A percentile compares a stretch with the other conserved stretches of the same genome.
These are phyloP conservation scores for Tachypleus tridentatus DNA, from an alignment of 1,140 invertebrate genomes.

Conservation along the genomic window DNA sequence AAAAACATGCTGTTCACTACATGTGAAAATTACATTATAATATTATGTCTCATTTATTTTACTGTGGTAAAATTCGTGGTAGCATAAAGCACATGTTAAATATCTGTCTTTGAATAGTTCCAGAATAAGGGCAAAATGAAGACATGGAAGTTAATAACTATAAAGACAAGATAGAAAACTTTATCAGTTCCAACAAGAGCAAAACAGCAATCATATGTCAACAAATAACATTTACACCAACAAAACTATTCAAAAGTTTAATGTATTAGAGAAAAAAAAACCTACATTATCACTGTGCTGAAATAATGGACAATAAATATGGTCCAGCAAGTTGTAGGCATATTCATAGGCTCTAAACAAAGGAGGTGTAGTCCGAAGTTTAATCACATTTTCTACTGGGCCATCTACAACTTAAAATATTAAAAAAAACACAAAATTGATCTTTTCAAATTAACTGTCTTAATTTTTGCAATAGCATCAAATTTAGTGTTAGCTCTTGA, in stretches of 20 bases:
- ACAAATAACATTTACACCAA: neutral
- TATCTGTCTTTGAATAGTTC: too few relatives aligned
- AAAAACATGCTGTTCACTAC: too few relatives aligned
- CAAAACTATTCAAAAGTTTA: neutral
- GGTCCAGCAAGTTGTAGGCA: conserved; percentile 60
- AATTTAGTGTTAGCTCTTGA: too few relatives aligned
- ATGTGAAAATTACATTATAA: too few relatives aligned
- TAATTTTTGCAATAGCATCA: too few relatives aligned
- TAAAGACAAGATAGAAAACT: conserved; percentile 7
- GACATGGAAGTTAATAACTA: neutral
- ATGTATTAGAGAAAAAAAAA: conserved; percentile 15
- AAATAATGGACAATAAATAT: conserved; percentile 60
- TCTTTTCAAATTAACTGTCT: neutral
- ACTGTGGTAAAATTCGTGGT: too few relatives aligned
- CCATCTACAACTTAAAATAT: conserved; percentile 46
- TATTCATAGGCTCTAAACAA: conserved; percentile 71
- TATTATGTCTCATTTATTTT: too few relatives aligned
- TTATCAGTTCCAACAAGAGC: neutral
- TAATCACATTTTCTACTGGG: conserved; percentile 50
- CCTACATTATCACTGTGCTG: conserved; percentile 67
- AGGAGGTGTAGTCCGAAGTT: conserved; percentile 61
- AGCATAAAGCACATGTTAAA: too few relatives aligned
- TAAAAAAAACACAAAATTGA: conserved; percentile 17
- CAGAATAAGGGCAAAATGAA: too few relatives aligned
- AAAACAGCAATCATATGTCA: neutral